A percentile compares a stretch with the other conserved stretches of the same genome.
phyloP scores from a whole-genome alignment of 2,888 invertebrate genomes.

The Brenthis daphne region DNA sequence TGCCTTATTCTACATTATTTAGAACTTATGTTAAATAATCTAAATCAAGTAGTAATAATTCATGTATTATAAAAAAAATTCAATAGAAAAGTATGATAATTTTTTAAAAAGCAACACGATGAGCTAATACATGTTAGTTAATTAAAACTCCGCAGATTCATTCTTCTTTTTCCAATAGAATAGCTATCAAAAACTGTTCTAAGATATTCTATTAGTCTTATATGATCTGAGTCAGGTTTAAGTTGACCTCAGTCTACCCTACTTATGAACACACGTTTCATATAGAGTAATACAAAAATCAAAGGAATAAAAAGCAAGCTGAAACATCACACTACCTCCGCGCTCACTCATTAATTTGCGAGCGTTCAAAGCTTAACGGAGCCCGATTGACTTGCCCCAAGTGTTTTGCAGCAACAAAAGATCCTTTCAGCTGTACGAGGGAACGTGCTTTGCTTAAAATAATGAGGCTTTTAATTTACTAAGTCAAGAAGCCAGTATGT shows the following conservation, averaged over 20 bases:
- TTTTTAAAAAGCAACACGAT: too few species aligned
- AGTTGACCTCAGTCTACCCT: background rate
- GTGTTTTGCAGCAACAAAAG: constrained; percentile 76
- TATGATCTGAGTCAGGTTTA: too few species aligned
- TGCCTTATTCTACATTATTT: too few species aligned
- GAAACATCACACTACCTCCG: constrained; percentile 60
- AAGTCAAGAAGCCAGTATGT: constrained; percentile 53
- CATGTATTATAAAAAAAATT: too few species aligned
- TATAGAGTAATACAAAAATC: constrained; percentile 35
- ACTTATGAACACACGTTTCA: constrained; percentile 2
- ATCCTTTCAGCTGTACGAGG: constrained; percentile 65
- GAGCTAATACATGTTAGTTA: too few species aligned
- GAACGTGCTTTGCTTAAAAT: constrained; percentile 71
- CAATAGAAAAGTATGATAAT: too few species aligned
- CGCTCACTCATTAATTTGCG: constrained; percentile 74
- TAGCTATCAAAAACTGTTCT: too few species aligned
- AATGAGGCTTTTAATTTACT: constrained; percentile 74
- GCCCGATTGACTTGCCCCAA: constrained; percentile 73
- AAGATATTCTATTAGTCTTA: too few species aligned
- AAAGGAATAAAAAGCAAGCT: constrained; percentile 50
- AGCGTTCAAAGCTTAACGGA: constrained; percentile 65
- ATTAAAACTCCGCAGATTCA: too few species aligned
- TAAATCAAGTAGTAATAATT: too few species aligned
- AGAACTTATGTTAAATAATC: too few species aligned
- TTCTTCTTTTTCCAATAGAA: too few species aligned